A percentile compares a stretch with the other conserved stretches of the same genome.
These are phyloP conservation scores for Notechis scutatus DNA, from an alignment of 2,113 vertebrate genomes.

Conservation along the genomic window DNA sequence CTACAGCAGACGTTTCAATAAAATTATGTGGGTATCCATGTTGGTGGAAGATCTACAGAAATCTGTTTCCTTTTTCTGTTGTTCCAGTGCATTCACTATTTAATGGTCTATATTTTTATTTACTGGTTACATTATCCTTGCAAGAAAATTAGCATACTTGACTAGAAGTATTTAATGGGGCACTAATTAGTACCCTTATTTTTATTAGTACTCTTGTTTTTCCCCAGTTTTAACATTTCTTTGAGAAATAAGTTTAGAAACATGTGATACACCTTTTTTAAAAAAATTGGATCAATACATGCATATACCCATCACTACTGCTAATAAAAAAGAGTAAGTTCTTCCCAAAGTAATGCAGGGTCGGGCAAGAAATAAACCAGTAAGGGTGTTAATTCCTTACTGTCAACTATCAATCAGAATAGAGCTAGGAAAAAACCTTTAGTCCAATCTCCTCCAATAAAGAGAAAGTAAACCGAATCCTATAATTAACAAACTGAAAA, in stretches of 20 bases:
- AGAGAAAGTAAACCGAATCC: not conserved
- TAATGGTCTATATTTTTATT: constrained; percentile 64
- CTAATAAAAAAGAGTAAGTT: not conserved
- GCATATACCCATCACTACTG: not conserved
- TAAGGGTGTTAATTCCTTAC: not conserved
- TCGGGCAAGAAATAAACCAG: rapidly evolving
- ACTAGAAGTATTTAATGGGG: constrained; percentile 59
- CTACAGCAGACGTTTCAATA: not conserved
- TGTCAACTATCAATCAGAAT: not conserved
- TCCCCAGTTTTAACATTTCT: constrained; percentile 50
- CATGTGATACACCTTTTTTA: not conserved
- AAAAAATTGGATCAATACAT: constrained; percentile 20
- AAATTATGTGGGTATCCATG: not conserved
- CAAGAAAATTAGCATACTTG: constrained; percentile 60
- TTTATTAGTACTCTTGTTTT: constrained; percentile 58
- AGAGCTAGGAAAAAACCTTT: no score
- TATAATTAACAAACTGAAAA: not conserved
- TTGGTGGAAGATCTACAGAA: not conserved
- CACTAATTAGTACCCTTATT: constrained; percentile 60
- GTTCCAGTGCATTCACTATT: constrained; percentile 42
- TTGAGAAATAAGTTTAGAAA: constrained; percentile 64
- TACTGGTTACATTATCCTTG: constrained; percentile 59
- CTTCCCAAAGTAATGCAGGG: not conserved
- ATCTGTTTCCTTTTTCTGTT: not conserved
- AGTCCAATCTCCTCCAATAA: not conserved